Conservation (phyloP, 1,140 invertebrate genomes). For the Saccostrea glomerata region DNA sequence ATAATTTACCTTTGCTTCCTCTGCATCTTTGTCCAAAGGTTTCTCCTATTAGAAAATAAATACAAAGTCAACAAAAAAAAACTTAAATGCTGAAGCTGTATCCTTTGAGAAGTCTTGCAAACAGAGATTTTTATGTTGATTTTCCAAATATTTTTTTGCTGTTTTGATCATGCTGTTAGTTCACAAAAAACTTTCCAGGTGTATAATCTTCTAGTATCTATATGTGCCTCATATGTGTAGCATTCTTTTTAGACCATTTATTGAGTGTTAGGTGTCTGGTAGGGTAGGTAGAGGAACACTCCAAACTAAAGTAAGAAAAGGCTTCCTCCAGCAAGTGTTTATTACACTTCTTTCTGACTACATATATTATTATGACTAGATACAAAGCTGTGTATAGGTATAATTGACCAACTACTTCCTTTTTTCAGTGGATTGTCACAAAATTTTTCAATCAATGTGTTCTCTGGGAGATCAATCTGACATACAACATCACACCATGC, state of each 20-base stretch:
- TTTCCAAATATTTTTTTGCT: background rate
- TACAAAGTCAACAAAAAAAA: background rate
- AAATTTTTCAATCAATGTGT: background rate
- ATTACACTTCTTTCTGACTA: background rate
- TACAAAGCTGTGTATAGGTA: too few relatives aligned
- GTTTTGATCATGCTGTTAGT: background rate
- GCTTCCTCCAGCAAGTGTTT: background rate
- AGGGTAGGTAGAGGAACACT: background rate
- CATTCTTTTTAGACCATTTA: background rate
- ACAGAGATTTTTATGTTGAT: background rate
- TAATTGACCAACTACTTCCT: too few relatives aligned
- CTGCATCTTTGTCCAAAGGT: conserved; percentile 1
- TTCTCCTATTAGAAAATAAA: conserved; percentile 8
- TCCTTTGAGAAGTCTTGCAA: background rate
- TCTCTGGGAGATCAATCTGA: background rate
- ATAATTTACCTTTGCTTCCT: background rate
- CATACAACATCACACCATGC: background rate
- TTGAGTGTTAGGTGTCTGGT: background rate
- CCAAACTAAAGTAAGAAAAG: background rate
- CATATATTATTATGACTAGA: background rate
- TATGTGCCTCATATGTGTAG: background rate
- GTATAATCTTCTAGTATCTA: background rate
- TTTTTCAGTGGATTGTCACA: too few relatives aligned
- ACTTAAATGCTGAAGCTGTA: background rate
- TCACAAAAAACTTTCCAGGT: background rate